Percentiles rank a stretch among this genome's conserved stretches.
These are phyloP conservation scores for Luffia ferchaultella DNA, from an alignment of 2,888 invertebrate species.

Conservation along the genomic window DNA sequence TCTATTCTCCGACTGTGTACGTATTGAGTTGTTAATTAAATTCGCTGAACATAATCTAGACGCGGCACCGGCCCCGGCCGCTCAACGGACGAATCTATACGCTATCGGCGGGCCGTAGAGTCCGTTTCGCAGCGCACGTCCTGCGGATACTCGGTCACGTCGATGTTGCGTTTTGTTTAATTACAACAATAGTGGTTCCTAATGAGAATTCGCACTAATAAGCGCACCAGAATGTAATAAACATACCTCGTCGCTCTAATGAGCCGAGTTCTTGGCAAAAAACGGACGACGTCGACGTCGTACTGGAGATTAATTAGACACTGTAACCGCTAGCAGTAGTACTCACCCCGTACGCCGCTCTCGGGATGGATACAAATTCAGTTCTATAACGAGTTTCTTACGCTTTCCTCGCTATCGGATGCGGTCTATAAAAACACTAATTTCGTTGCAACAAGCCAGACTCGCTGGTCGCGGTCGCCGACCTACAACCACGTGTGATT, in stretches of 20 bases:
- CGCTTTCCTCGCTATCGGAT: no score
- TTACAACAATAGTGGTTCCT: constrained; percentile 65
- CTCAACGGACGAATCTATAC: constrained; percentile 23
- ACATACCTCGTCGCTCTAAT: constrained; percentile 63
- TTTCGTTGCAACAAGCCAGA: no score
- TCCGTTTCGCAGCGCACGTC: constrained; percentile 2
- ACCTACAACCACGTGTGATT: not conserved
- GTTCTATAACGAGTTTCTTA: no score
- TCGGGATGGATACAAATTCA: no score
- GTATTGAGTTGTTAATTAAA: constrained; percentile 64
- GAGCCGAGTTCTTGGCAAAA: constrained; percentile 62
- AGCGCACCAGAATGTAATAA: constrained; percentile 65
- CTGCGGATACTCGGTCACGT: not conserved
- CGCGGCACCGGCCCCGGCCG: constrained; percentile 15
- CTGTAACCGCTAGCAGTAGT: constrained; percentile 18
- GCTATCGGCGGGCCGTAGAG: constrained; percentile 10
- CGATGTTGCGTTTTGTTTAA: constrained; percentile 56
- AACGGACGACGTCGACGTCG: constrained; percentile 57
- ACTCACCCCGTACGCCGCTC: no score
- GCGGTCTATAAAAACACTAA: no score
- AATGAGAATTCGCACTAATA: constrained; percentile 66
- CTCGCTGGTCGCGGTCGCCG: no score
- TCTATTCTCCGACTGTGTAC: constrained; percentile 28
- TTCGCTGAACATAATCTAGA: constrained; percentile 42
- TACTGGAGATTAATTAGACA: constrained; percentile 61